Percentiles rank a stretch among this genome's conserved stretches.
Conservation (phyloP, 2,888 invertebrate species). For the Hirtodrosophila histrioides region DNA sequence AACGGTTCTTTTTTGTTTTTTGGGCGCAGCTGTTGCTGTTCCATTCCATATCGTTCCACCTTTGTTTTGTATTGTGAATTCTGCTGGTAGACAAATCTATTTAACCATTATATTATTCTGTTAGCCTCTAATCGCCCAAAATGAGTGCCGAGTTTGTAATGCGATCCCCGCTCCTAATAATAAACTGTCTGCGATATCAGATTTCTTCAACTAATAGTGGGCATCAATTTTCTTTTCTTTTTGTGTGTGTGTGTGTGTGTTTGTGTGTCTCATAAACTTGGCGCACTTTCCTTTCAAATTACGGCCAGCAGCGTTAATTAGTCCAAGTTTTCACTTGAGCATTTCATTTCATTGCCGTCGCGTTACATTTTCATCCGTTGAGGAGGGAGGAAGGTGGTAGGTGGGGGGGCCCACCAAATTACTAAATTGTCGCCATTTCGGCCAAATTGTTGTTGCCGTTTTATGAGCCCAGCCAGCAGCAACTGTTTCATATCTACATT, state of each 20-base stretch:
- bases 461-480: constrained; percentile 28
- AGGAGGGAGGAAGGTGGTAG: not conserved
- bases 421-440: constrained; percentile 46
- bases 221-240: constrained; percentile 39
- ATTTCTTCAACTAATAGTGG: constrained; percentile 48
- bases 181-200: constrained; percentile 45
- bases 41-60: constrained; percentile 31
- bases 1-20: constrained; percentile 41
- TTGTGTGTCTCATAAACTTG: constrained; percentile 36
- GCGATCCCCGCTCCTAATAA: constrained; percentile 42
- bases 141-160: constrained; percentile 41
- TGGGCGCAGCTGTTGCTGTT: constrained; percentile 42
- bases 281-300: constrained; percentile 56
- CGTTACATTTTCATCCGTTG: constrained; percentile 24
- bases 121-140: constrained; percentile 41
- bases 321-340: constrained; percentile 70
- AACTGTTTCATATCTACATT: constrained; percentile 51
- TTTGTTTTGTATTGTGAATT: not conserved
- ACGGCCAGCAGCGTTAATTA: constrained; percentile 63
- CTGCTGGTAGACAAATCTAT: constrained; percentile 38
- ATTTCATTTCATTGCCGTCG: constrained; percentile 45
- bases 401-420: constrained; percentile 8
- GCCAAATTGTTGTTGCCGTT: constrained; percentile 31
- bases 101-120: constrained; percentile 36
- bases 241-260: not conserved